These are phyloP conservation scores for Holotrichia oblita DNA, from an alignment of 1,140 invertebrate species.

Conservation along the genomic window DNA sequence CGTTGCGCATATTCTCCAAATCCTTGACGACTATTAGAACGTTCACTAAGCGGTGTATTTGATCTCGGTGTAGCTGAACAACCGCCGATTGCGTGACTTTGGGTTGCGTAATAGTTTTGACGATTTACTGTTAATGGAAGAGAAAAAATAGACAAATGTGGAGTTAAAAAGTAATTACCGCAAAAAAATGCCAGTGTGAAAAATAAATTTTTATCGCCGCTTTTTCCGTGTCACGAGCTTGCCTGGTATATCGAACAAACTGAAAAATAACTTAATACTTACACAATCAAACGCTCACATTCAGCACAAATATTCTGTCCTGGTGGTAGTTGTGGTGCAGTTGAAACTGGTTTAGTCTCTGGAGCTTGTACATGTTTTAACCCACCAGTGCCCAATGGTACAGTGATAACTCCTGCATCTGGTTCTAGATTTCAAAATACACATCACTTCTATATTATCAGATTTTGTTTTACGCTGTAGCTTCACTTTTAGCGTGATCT, in stretches of 20 bases:
- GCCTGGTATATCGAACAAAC: background rate
- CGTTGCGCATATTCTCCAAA: conserved; percentile 51
- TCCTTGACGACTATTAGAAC: conserved; percentile 60
- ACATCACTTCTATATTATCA: background rate
- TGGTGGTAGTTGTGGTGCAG: conserved; percentile 75
- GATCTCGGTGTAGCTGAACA: conserved; percentile 60
- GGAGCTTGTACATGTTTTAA: conserved; percentile 77
- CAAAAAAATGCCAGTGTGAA: background rate
- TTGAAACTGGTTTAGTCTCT: conserved; percentile 64
- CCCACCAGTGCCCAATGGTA: conserved; percentile 60
- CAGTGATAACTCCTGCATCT: conserved; percentile 63
- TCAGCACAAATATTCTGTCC: conserved; percentile 93
- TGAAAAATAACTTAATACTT: conserved; percentile 70
- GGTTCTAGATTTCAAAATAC: conserved; percentile 39
- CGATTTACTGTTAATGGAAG: conserved; percentile 56
- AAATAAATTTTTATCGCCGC: background rate
- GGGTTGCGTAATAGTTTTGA: conserved; percentile 69
- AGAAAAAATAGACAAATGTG: conserved; percentile 45
- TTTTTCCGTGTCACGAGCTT: background rate
- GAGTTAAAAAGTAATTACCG: background rate
- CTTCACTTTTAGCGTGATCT: background rate
- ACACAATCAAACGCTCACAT: conserved; percentile 93
- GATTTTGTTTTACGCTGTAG: background rate
- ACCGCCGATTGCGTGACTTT: conserved; percentile 71
- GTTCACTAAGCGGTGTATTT: conserved; percentile 46